Evolutionary conservation across 2,888 invertebrate genomes (phyloP), one percentile per base, ranked within the genome.

Genomic region (Xanthorhoe spadicearia): DNA sequence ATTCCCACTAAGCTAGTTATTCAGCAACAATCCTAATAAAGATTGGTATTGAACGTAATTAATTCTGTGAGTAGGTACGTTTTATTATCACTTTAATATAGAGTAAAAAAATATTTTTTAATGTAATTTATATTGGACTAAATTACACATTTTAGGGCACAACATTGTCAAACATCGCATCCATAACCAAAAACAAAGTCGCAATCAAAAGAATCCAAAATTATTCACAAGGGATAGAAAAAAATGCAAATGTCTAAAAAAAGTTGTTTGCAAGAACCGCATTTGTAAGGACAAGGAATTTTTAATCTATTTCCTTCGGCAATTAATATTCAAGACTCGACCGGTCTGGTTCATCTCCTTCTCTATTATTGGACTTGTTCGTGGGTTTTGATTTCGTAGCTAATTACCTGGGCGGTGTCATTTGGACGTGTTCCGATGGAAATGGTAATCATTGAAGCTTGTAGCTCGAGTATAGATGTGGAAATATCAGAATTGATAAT

Each of bases 331-430:
- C 93, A 93, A 83, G 85, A 79, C 92, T 83, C 87, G 92, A 81
- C 86, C 76, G 87, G 93, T 93, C 93, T 93, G 93, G 92, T 88
- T 93, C 93, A 93, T 93, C 93, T 93, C 93, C 93, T 93, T 69
- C 77, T 74, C 84, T 84, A 86, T 90, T 92, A 93, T 92, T 89
- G 89, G 87, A 83, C 81, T 90, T 82, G 80, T 77, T 1, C 23
- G 1, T 23, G 75, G 78, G 78, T 89, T 92, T 92, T 92, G 92
- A 92, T 92, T 92, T 88, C 80, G 76, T 75, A 87, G 85, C 89
- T 91, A 91, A 92, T 92, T 92, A 87, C 86, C 85, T 87, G 84
- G 85, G 83, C 77, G 71, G 71, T 85, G 85, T 81, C 77, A 77
- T 80, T 79, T 70, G 67, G 66, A 65, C 71, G 72, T 63, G 69